Base-by-base conservation (phyloP, 2,797 vertebrate genomes). In the Eleutherodactylus coqui region DNA sequence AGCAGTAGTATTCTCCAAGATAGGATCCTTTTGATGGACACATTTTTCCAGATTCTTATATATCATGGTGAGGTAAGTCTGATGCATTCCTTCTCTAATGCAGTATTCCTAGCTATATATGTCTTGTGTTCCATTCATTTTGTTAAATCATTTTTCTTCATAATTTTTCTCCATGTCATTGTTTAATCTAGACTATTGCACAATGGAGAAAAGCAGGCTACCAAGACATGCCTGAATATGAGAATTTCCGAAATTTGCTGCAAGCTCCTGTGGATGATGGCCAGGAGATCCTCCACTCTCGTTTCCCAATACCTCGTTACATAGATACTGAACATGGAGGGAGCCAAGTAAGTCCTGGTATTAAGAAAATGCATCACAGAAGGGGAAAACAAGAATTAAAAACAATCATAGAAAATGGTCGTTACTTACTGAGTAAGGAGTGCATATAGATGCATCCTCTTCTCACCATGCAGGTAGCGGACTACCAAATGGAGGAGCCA, bases 21-120 rank as follows among this genome's bases (percentile, higher is more conserved):
- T 90, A 94, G 97, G 19, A 99, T 99, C 92, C 96, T 99, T 69
- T 94, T 99, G 75, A 99, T 99, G 98, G 98, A 99, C 93, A 99
- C 98, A 0, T 99, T 99, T 94, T 99, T 99, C 93, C 98, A 99
- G 93, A 99, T 99, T 87, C 95, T 99, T 89, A 99, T 99, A 92
- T 99, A 99, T 93, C 98, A 98, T 0, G 97, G 97, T 90, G 97
- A 99, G 96, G 97, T 99, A 94, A 93, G 91, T 82, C 13, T 53
- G 5, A 32, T 29, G 3, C 5, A 51, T 19, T 34, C 1, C 29
- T n/a, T 45, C 41, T 2, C 16, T 19, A 19, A 53, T 53, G 14
- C 13, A 53, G 5, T 2, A 17, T 53, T 53, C 17, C 5, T 53
- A 2, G 1, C 17, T 58, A 24, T 58, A 24, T 27, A 27, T 1